These are phyloP conservation scores for Drosophila bunnanda DNA, from an alignment of 2,888 invertebrate genomes.

Conservation along the genomic window DNA sequence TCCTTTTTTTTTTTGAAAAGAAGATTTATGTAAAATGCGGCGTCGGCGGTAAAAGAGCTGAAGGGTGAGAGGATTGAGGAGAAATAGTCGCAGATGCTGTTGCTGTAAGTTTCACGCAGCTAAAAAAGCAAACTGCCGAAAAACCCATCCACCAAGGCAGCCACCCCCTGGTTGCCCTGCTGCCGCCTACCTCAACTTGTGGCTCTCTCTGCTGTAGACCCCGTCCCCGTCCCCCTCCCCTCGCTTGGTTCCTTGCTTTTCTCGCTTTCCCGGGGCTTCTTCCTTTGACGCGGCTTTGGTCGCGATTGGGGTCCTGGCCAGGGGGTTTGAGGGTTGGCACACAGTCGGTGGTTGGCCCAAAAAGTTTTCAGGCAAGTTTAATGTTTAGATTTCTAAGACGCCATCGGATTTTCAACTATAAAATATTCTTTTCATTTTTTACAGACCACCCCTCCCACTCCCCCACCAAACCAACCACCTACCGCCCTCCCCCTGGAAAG, in stretches of 20 bases:
- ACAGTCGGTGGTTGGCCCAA: constrained; percentile 20
- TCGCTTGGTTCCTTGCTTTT: too few relatives aligned
- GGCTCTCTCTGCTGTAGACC: constrained; percentile 8
- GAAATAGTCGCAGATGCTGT: constrained; percentile 80
- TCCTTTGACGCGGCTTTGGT: constrained; percentile 52
- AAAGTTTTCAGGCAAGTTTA: constrained; percentile 66
- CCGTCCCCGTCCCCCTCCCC: neutral
- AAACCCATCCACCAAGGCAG: neutral
- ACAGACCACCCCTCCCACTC: neutral
- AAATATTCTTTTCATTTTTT: constrained; percentile 69
- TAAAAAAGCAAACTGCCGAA: constrained; percentile 66
- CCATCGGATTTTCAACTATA: constrained; percentile 80
- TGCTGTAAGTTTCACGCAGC: constrained; percentile 75
- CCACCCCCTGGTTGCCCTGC: neutral
- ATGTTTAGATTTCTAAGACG: constrained; percentile 77
- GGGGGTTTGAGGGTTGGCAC: constrained; percentile 10
- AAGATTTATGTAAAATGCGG: constrained; percentile 84
- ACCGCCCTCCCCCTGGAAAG: constrained; percentile 28
- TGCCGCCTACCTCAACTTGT: constrained; percentile 24
- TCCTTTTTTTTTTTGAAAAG: constrained; percentile 82
- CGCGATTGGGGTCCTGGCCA: constrained; percentile 17
- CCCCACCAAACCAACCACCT: neutral
- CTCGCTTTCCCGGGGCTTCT: constrained; percentile 13
- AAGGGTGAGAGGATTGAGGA: constrained; percentile 12
- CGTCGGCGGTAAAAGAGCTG: constrained; percentile 37